These are phyloP conservation scores for Halocynthia roretzi DNA, from an alignment of 23 tunicate species.

Conservation along the genomic window DNA sequence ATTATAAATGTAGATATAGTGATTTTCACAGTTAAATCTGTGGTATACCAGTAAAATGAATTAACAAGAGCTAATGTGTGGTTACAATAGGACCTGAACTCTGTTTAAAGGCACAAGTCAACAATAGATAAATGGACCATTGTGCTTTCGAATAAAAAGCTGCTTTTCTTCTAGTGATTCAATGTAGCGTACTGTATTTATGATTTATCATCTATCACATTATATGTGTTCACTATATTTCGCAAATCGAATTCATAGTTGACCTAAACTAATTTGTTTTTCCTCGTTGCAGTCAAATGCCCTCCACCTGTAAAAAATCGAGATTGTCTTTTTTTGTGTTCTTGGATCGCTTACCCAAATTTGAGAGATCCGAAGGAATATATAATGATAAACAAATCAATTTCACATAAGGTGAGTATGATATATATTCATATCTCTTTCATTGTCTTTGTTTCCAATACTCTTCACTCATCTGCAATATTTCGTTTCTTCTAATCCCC, in stretches of 20 bases:
- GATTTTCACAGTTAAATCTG: too few species aligned
- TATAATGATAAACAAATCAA: slow-evolving; percentile 90
- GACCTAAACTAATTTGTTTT: neutral
- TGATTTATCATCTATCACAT: neutral
- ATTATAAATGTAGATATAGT: too few species aligned
- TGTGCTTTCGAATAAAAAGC: too few species aligned
- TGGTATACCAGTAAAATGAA: too few species aligned
- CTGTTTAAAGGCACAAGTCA: too few species aligned
- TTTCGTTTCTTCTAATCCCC: too few species aligned
- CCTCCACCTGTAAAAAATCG: slow-evolving; percentile 86
- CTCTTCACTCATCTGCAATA: too few species aligned
- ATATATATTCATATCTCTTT: neutral
- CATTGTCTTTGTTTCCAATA: neutral
- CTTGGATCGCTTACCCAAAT: slow-evolving; percentile 96
- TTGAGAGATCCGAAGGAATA: slow-evolving; percentile 93
- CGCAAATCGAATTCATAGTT: neutral
- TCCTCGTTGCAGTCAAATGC: slow-evolving; percentile 66
- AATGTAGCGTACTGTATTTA: neutral
- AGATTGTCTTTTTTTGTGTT: slow-evolving; percentile 78
- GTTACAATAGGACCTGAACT: too few species aligned
- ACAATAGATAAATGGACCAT: too few species aligned
- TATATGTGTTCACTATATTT: neutral
- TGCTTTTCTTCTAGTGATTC: too few species aligned
- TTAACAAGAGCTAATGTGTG: too few species aligned
- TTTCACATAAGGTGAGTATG: slow-evolving; percentile 62